These are phyloP conservation scores for Torymus texanus DNA, from an alignment of 2,888 invertebrate species.

Conservation along the genomic window DNA sequence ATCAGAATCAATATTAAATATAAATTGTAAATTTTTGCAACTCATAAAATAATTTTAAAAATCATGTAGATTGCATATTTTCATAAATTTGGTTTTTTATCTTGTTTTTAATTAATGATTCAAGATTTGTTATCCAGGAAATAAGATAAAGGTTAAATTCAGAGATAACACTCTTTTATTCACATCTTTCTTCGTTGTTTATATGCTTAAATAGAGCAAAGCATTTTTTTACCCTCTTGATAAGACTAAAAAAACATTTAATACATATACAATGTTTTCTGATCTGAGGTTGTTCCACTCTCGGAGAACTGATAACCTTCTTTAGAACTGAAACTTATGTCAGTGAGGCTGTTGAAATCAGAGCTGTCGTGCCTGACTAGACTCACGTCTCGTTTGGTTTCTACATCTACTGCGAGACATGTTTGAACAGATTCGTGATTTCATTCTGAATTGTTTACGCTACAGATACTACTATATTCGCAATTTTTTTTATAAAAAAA, in stretches of 20 bases:
- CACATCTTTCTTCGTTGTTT: conserved; percentile 19
- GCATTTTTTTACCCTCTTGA: conserved; percentile 34
- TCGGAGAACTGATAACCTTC: conserved; percentile 55
- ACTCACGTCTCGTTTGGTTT: conserved; percentile 25
- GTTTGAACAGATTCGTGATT: conserved; percentile 53
- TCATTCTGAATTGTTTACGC: conserved; percentile 46
- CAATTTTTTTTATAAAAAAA: conserved; percentile 53
- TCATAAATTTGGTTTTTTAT: no score
- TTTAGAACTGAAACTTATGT: conserved; percentile 49
- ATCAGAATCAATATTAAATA: not conserved
- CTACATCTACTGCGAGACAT: conserved; percentile 43
- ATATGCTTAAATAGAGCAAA: conserved; percentile 35
- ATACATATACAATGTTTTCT: conserved; percentile 32
- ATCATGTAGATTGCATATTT: no score
- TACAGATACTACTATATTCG: conserved; percentile 49
- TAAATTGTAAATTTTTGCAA: not conserved
- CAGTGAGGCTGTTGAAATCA: conserved; percentile 52
- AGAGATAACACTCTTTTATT: no score
- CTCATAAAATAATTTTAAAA: no score
- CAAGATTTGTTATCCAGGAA: conserved; percentile 4
- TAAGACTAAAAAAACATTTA: conserved; percentile 34
- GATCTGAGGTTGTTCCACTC: conserved; percentile 51
- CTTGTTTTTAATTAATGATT: no score
- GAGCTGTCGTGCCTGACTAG: conserved; percentile 39
- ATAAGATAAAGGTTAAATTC: conserved; percentile 8